Conservation (phyloP, 1,140 invertebrate genomes). For the Diabrotica undecimpunctata region DNA sequence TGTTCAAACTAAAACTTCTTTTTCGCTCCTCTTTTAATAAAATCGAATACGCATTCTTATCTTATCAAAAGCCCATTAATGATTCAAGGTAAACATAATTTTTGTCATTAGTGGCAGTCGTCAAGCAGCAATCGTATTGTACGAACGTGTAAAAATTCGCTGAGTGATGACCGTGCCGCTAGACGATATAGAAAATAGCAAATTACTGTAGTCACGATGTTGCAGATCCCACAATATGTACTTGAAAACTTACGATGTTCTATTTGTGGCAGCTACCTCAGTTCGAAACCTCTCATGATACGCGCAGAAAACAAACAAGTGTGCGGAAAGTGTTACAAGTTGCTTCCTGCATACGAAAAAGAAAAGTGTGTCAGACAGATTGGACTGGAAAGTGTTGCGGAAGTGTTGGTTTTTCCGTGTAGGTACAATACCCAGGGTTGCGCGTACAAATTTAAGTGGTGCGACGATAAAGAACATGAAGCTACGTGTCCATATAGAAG, state of each 20-base stretch:
- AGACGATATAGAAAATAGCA: too few species aligned
- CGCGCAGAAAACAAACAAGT: slow-evolving; percentile 20
- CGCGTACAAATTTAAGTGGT: slow-evolving; percentile 15
- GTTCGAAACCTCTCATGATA: slow-evolving; percentile 21
- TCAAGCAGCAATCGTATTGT: too few species aligned
- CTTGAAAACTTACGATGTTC: slow-evolving; percentile 25
- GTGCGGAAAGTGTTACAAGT: slow-evolving; percentile 30
- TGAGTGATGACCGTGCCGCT: too few species aligned
- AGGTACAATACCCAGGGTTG: slow-evolving; percentile 26
- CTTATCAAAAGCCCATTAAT: not conserved
- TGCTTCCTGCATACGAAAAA: slow-evolving; percentile 20
- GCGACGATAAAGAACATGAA: slow-evolving; percentile 23
- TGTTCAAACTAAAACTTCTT: too few species aligned
- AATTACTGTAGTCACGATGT: not conserved
- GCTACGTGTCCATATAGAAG: slow-evolving; percentile 17
- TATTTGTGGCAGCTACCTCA: slow-evolving; percentile 24
- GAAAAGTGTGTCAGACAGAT: slow-evolving; percentile 22
- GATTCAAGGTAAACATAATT: not conserved
- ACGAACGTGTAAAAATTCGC: too few species aligned
- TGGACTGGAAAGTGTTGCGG: slow-evolving; percentile 22
- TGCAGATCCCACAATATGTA: slow-evolving; percentile 12
- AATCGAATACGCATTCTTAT: not conserved
- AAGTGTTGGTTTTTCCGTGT: slow-evolving; percentile 25
- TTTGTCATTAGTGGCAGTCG: too few species aligned
- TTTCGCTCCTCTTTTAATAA: not conserved